Conservation (phyloP, 2,888 invertebrate genomes). For the Heliconius hortense region DNA sequence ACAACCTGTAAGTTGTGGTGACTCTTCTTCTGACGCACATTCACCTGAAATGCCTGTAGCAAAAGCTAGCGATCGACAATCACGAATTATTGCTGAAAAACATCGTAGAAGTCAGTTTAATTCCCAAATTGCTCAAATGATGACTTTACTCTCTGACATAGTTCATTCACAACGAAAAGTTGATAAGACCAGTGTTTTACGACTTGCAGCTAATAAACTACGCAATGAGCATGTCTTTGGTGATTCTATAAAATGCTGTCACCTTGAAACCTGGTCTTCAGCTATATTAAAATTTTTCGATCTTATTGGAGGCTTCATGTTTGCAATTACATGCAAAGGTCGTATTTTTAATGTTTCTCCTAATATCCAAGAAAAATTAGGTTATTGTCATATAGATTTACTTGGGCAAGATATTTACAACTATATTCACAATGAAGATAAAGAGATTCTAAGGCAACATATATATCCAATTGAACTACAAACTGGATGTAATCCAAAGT, state of each 20-base stretch:
- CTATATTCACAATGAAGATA: constrained; percentile 92
- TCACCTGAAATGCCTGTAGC: constrained; percentile 68
- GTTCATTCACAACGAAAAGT: constrained; percentile 90
- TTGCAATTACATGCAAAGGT: constrained; percentile 90
- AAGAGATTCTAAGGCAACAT: constrained; percentile 86
- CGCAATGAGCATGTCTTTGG: constrained; percentile 88
- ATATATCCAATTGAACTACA: constrained; percentile 82
- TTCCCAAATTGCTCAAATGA: constrained; percentile 90
- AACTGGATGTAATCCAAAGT: constrained; percentile 57
- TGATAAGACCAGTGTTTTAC: constrained; percentile 94
- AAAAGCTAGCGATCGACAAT: constrained; percentile 88
- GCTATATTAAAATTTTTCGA: constrained; percentile 84
- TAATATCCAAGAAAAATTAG: constrained; percentile 91
- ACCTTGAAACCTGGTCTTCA: constrained; percentile 77
- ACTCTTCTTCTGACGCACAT: constrained; percentile 72
- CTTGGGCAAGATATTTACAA: constrained; percentile 93
- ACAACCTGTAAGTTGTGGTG: constrained; percentile 59
- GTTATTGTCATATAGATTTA: constrained; percentile 93
- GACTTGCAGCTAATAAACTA: constrained; percentile 92
- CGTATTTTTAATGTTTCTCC: constrained; percentile 93
- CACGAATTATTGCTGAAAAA: constrained; percentile 95
- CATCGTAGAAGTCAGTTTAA: constrained; percentile 94
- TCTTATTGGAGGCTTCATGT: constrained; percentile 89
- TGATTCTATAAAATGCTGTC: constrained; percentile 74
- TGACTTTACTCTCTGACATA: constrained; percentile 91